These are phyloP conservation scores for Hippocampus barbouri DNA, from an alignment of 2,113 vertebrate genomes.

Conservation along the genomic window DNA sequence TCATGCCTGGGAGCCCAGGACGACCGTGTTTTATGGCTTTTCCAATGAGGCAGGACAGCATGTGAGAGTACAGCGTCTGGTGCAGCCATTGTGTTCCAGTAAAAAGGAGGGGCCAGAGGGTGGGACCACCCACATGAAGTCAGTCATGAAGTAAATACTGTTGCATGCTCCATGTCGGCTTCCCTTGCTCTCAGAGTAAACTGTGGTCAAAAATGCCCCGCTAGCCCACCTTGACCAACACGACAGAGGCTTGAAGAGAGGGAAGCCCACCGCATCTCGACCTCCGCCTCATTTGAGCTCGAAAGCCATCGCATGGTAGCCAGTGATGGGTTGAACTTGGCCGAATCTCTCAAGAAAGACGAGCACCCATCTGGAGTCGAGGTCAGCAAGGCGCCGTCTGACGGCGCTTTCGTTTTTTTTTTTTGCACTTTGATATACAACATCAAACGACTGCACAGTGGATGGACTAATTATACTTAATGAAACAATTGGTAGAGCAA, in stretches of 20 bases:
- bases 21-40: constrained; percentile 69
- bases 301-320: constrained; percentile 45
- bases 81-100: constrained; percentile 65
- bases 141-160: constrained; percentile 70
- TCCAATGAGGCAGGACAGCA: constrained; percentile 72
- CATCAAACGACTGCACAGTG: constrained; percentile 38
- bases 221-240: constrained; percentile 59
- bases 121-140: constrained; percentile 73
- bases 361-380: constrained; percentile 54
- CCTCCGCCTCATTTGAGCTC: constrained; percentile 12
- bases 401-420: constrained; percentile 49
- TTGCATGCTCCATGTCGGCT: constrained; percentile 53
- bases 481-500: constrained; percentile 17
- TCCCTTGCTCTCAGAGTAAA: constrained; percentile 59
- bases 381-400: constrained; percentile 54
- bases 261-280: not conserved
- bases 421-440: constrained; percentile 43
- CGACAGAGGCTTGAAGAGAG: constrained; percentile 24
- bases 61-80: constrained; percentile 68
- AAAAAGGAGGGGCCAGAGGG: constrained; percentile 13
- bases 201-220: constrained; percentile 53
- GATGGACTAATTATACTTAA: constrained; percentile 13
- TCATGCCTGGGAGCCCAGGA: constrained; percentile 58
- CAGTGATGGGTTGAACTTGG: constrained; percentile 51
- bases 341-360: constrained; percentile 50